A percentile compares a stretch with the other conserved stretches of the same genome.
Evolutionary conservation across 2,888 invertebrate genomes (phyloP).

Genomic region (Harmothoe impar): DNA sequence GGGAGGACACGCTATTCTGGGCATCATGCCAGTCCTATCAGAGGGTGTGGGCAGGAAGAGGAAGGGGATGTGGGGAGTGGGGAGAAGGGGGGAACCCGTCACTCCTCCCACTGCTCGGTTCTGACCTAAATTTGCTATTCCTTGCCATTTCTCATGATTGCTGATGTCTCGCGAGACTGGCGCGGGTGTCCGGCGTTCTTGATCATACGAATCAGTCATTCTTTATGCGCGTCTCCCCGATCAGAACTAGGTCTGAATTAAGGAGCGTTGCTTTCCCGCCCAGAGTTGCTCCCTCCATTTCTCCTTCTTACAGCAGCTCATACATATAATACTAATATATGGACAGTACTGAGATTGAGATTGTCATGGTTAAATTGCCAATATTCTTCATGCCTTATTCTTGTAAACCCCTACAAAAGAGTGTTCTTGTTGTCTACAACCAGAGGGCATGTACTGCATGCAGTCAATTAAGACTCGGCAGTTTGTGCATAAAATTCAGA

Average conservation of each 20-base stretch:
- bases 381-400: no score
- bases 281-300: neutral
- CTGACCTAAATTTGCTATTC: constrained; percentile 3
- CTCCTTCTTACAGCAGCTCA: neutral
- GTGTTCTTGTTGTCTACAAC: no score
- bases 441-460: no score
- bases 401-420: no score
- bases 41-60: neutral
- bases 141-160: constrained; percentile 26
- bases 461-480: no score
- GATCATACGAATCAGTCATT: neutral
- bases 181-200: neutral
- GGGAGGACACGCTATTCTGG: neutral
- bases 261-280: neutral
- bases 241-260: neutral
- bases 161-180: constrained; percentile 17
- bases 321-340: neutral
- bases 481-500: no score
- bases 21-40: neutral
- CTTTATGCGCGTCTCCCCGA: neutral
- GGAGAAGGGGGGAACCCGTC: neutral
- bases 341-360: neutral
- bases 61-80: neutral
- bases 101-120: neutral
- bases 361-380: neutral